Evolutionary conservation across 2,888 invertebrate genomes (phyloP), one percentile per base, ranked within the genome.

Genomic region (Polydrusus cervinus): DNA sequence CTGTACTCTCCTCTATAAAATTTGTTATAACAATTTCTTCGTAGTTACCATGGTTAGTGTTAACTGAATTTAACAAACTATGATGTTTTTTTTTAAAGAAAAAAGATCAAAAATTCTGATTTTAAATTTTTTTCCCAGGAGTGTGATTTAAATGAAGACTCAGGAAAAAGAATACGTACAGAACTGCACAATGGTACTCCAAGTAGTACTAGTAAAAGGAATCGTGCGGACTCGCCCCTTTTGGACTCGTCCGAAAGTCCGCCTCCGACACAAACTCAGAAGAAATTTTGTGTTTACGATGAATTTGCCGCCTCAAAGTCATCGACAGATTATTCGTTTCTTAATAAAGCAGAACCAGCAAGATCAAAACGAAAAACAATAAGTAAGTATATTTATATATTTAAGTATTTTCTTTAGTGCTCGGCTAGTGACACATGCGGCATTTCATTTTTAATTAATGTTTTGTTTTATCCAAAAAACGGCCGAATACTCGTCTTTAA

Each of bases 251-350:
- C 73, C 7, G 53, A 47, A 5, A 70, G 65, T 25, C 66, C 60
- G 10, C 34, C 70, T 5, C 45, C 61, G 13, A 72, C 45, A 62
- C 68, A 75, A 74, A 61, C 71, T 43, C 78, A 82, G 0, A 83
- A 85, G 62, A 84, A 83, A 77, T 78, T 84, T 30, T 85, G 85
- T 70, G 81, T 85, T 60, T 83, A 85, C 65, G 85, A 85, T 79
- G 83, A 85, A 65, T 82, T 85, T 72, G 82, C 83, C 25, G 86
- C 86, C 3, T 86, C 86, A 9, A 82, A 81, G 69, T 84, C 85
- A 2, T 86, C 86, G 0, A 79, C 71, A 60, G 78, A 80, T 68
- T 79, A 80, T 73, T 76, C 78, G 5, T 68, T 60, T 43, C 64
- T 78, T 64, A 78, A 78, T 10, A 66, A 78, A 18, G 30, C 18